phyloP scores from a whole-genome alignment of 2,797 vertebrate genomes.

The Pantherophis alleghaniensis region DNA sequence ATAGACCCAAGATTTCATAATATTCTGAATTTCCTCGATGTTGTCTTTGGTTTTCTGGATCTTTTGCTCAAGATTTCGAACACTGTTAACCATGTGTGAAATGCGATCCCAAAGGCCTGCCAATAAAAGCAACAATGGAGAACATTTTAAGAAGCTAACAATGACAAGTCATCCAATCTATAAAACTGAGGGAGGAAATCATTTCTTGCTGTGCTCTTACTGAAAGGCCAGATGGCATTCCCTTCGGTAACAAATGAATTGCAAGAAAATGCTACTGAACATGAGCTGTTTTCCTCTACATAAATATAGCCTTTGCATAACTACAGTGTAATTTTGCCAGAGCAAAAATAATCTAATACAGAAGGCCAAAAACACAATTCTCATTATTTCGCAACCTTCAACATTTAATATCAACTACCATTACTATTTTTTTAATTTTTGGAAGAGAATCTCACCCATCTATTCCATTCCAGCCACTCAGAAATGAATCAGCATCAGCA shows the following conservation, averaged over 20 bases:
- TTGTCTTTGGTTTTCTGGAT: constrained; percentile 86
- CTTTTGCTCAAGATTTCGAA: constrained; percentile 81
- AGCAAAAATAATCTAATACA: background rate
- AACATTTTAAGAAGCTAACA: background rate
- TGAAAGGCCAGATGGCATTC: background rate
- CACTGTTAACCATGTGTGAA: constrained; percentile 69
- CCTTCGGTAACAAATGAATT: background rate
- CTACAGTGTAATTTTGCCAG: background rate
- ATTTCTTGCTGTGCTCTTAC: background rate
- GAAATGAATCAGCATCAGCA: background rate
- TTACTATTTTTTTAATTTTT: background rate
- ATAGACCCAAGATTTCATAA: constrained; percentile 79
- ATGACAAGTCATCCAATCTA: background rate
- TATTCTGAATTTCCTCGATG: constrained; percentile 80
- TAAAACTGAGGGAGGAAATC: background rate
- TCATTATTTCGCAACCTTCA: background rate
- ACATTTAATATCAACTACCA: background rate
- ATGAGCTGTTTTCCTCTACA: background rate
- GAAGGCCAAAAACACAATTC: background rate
- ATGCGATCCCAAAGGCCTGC: constrained; percentile 84
- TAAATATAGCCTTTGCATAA: background rate
- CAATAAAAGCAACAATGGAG: constrained; percentile 15
- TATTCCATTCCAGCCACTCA: background rate
- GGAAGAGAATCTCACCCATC: background rate
- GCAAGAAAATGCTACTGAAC: background rate